Conservation (phyloP, 1,140 invertebrate genomes). For the Bombus confusus region DNA sequence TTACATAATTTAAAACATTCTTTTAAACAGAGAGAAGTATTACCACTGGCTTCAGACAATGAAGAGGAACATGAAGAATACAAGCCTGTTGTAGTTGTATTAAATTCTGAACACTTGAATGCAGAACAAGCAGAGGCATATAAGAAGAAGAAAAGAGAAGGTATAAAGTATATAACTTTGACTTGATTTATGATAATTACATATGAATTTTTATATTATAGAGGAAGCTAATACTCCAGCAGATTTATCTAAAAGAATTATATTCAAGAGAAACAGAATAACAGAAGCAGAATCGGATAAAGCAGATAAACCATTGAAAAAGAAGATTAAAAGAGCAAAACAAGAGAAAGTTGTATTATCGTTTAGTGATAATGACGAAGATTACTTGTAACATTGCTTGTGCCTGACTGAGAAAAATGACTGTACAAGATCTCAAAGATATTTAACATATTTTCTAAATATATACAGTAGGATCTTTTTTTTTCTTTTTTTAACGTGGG, state of each 20-base stretch:
- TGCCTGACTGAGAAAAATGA: neutral
- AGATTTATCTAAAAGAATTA: constrained; percentile 82
- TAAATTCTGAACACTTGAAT: constrained; percentile 90
- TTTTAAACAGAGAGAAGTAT: constrained; percentile 79
- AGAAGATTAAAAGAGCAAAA: constrained; percentile 79
- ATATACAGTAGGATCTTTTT: neutral
- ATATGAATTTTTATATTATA: constrained; percentile 70
- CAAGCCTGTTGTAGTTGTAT: constrained; percentile 91
- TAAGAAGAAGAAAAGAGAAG: constrained; percentile 80
- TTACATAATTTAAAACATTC: constrained; percentile 7
- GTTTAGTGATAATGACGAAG: constrained; percentile 83
- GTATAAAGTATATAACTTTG: constrained; percentile 58
- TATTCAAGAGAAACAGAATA: constrained; percentile 82
- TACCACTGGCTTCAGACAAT: constrained; percentile 78
- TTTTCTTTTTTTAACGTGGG: no score
- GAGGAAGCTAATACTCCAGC: constrained; percentile 82
- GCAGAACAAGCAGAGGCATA: constrained; percentile 88
- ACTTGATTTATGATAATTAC: neutral
- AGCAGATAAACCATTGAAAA: constrained; percentile 57
- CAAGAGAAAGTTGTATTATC: constrained; percentile 79
- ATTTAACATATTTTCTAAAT: neutral
- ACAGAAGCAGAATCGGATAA: constrained; percentile 38
- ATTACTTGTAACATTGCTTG: constrained; percentile 57
- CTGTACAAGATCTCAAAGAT: neutral
- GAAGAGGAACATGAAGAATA: constrained; percentile 87